These are phyloP conservation scores for Cephalotes varians DNA, from an alignment of 2,888 invertebrate species.

Conservation along the genomic window DNA sequence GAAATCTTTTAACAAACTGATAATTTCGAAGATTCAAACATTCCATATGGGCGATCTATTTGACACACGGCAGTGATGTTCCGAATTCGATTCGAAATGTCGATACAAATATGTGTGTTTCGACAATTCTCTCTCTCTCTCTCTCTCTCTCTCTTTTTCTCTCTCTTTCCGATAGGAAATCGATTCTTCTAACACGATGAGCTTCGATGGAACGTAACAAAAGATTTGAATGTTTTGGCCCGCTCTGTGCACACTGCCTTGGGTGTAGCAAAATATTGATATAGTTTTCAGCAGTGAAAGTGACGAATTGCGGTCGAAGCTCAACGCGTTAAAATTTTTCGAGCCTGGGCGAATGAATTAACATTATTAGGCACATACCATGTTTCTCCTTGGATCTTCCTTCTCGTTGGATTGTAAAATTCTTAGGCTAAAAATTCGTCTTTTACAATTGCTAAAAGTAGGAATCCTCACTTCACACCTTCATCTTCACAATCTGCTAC, in stretches of 20 bases:
- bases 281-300: conserved; percentile 3
- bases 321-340: conserved; percentile 32
- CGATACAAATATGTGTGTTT: not conserved
- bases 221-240: not conserved
- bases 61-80: conserved; percentile 26
- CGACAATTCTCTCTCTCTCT: conserved; percentile 15
- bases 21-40: conserved; percentile 10
- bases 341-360: conserved; percentile 29
- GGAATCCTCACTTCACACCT: conserved; percentile 16
- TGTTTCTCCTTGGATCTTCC: not conserved
- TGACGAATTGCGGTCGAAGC: not conserved
- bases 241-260: not conserved
- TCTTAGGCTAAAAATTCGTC: conserved; percentile 42
- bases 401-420: conserved; percentile 8
- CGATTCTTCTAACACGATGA: conserved; percentile 32
- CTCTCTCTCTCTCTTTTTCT: conserved; percentile 1
- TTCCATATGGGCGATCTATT: conserved; percentile 2
- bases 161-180: conserved; percentile 26
- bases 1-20: conserved; percentile 9
- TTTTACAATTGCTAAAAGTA: conserved; percentile 13
- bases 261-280: conserved; percentile 37
- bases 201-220: conserved; percentile 18
- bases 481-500: not conserved
- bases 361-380: conserved; percentile 57
- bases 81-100: conserved; percentile 42